Base-by-base conservation (phyloP, 2,888 invertebrate species). In the Molanna angustata region DNA sequence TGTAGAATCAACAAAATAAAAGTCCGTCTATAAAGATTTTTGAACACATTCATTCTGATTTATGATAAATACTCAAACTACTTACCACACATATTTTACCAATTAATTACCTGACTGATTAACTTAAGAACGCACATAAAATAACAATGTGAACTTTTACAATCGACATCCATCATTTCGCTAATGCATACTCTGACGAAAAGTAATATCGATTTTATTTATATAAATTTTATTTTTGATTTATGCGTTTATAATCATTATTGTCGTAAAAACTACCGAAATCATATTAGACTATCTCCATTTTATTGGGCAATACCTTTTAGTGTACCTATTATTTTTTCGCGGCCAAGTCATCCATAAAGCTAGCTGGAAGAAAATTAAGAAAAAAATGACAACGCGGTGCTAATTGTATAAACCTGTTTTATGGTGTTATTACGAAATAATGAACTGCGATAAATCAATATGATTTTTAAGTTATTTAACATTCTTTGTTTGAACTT, bases 401-500 rank as follows among this genome's bases (percentile, higher is more conserved):
- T 44, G 53, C 46, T 56, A 56, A 56, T 56, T 56, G 56, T 49
- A 22, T n/a, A 53, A 56, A 56, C 56, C 43, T 19, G 56, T 56
- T 56, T 43, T 46, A 42, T 7, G 27, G 27, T 11, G 48, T 54
- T 49, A 54, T 54, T 54, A 54, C 49, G 44, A 19, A 44, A 35
- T 54, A 49, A 49, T 49, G 18, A 37, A 22, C 33, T 9, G 39
- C 17, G 40, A 54, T 56, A 56, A 56, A 56, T 56, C 52, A 52
- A 44, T 27, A 43, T n/a, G n/a, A n/a, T n/a, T n/a, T n/a, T n/a
- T n/a, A n/a, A n/a, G n/a, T n/a, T n/a, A n/a, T n/a, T n/a, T n/a
- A n/a, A n/a, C n/a, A n/a, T n/a, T n/a, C n/a, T n/a, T n/a, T n/a
- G n/a, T n/a, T n/a, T n/a, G n/a, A n/a, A n/a, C n/a, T n/a, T n/a